Base-by-base conservation (phyloP, 2,888 invertebrate species). In the Tetheella fluctuosa region DNA sequence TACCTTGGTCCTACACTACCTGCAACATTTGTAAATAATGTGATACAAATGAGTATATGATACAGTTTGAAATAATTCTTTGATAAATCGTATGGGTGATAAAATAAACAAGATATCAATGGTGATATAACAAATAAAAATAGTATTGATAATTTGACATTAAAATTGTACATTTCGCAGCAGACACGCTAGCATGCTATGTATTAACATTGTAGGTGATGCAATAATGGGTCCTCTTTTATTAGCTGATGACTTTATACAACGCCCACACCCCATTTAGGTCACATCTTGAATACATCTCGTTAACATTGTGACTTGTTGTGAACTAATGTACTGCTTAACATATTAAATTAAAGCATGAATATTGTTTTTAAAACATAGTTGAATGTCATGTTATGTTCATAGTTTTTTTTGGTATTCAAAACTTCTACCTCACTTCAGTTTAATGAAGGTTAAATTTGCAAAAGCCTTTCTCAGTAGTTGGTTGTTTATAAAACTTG, bases 211-310 rank as follows among this genome's bases (percentile, higher is more conserved):
- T 77, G 78, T 80, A 85, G 83, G 81, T 85, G 84, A 88, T 84
- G 82, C 83, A 85, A 76, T 77, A 75, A 73, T 78, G 74, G 75
- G 74, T 75, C 74, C 74, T 83, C 81, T 81, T 85, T 79, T 85
- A 85, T 86, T 85, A 84, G 83, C 77, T 74, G 83, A 84, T 86
- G 86, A 87, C 86, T 86, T 77, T 81, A 81, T 81, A 71, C 70
- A 64, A 73, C 80, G 70, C 89, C 89, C 81, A 89, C 89, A 60
- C 75, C 55, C 66, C 68, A 69, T 79, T 80, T 76, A 79, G 72
- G 68, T 70, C 66, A 52, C 57, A 58, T 59, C 55, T 58, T 64
- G 65, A 66, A 66, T 60, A 64, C 68, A 74, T 69, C 75, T 74
- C 65, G 69, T 77, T 77, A 76, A 72, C 72, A 65, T 72, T 73